These are phyloP conservation scores for Diachasmimorpha longicaudata DNA, from an alignment of 1,140 invertebrate genomes.

Conservation along the genomic window DNA sequence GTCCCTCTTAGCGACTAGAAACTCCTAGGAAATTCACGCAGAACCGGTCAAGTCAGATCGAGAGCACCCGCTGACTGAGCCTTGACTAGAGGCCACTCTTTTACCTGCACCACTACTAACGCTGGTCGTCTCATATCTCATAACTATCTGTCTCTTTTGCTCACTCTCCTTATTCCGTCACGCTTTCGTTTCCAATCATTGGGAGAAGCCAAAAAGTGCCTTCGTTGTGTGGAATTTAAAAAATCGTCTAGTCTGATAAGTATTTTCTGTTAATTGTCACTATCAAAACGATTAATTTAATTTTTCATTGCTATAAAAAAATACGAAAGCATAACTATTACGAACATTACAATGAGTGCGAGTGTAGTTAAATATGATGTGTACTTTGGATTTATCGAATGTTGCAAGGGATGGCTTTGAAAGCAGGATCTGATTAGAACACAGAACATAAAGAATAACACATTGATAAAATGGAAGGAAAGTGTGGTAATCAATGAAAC, in stretches of 20 bases:
- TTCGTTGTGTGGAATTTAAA: constrained; percentile 20
- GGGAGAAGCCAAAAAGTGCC: not conserved
- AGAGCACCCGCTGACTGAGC: constrained; percentile 34
- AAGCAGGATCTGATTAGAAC: not conserved
- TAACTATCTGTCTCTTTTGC: not conserved
- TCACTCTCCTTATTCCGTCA: not conserved
- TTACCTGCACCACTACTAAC: constrained; percentile 13
- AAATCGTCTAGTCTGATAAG: constrained; percentile 12
- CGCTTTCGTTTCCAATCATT: constrained; percentile 1
- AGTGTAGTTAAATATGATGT: not conserved
- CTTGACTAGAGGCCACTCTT: constrained; percentile 23
- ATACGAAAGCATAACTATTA: not conserved
- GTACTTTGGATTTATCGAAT: not conserved
- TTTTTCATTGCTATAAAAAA: not conserved
- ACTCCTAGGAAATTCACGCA: constrained; percentile 35
- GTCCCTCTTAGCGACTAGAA: constrained; percentile 25
- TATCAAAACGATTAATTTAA: not conserved
- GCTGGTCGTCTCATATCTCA: not conserved
- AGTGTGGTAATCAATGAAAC: not conserved
- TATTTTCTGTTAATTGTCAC: constrained; percentile 21
- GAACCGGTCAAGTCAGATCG: constrained; percentile 38
- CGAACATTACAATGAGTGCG: not conserved
- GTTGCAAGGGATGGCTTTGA: not conserved
- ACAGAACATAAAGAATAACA: not conserved
- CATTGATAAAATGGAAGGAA: not conserved